Evolutionary conservation across 2,888 invertebrate species (phyloP), one percentile per base, ranked within the genome.

Genomic region (Netelia melanura): DNA sequence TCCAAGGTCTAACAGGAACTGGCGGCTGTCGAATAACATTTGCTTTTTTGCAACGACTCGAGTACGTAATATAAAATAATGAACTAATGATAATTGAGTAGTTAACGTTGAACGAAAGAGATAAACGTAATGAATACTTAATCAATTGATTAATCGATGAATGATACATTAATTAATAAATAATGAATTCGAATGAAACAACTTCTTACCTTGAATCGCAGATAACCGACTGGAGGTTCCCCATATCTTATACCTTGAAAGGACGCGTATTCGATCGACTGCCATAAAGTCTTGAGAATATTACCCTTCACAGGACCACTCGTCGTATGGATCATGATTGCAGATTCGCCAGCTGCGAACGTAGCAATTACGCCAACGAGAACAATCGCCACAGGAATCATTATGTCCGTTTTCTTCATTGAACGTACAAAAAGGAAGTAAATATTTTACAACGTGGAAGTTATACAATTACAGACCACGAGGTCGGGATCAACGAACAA

Each of bases 181-280:
- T 38, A 38, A 38, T 38, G 3, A 38, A 5, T 6, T 38, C 8
- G 38, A 38, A 38, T 6, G 38, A 38, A 38, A 38, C 6, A 38
- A 38, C 8, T 38, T 6, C 6, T 38, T 87, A 90, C 91, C 87
- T 87, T 89, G 58, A 90, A 91, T 72, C 91, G 84, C 10, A 87
- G 74, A 8, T 84, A 17, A 14, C 86, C 88, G 8, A 88, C 3
- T n/a, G 90, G 89, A 11, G 90, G 86, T 58, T 87, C 80, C 1
- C 87, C 91, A 64, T 88, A 91, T 3, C 89, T 90, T 43, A 91
- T 91, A 10, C 90, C 90, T 75, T 68, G 87, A 21, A 90, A 91
- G 3, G 89, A 68, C 9, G 87, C 80, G 74, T 87, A 91, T 23
- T 44, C 14, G 5, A 65, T 44, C 21, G 65, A 65, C 17, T 10